phyloP scores from a whole-genome alignment of 2,888 invertebrate species.

The Pseudococcus jackbeardsleyi region DNA sequence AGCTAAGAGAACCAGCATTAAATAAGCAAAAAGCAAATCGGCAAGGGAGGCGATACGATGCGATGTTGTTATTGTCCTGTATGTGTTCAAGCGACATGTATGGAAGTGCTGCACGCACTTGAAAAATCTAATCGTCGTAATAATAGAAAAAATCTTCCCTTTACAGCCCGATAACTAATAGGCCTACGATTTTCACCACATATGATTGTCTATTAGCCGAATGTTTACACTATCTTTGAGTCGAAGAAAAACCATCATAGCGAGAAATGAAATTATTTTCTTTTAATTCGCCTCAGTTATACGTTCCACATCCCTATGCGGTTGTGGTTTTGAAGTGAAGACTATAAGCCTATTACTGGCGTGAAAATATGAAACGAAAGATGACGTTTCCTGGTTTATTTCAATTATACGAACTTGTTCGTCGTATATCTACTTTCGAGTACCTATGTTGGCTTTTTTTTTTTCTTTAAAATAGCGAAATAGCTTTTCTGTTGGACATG shows the following conservation, averaged over 20 bases:
- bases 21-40: constrained; percentile 39
- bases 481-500: background rate
- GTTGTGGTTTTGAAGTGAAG: background rate
- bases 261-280: constrained; percentile 38
- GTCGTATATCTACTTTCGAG: background rate
- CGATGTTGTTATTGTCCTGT: constrained; percentile 46
- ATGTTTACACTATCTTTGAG: constrained; percentile 22
- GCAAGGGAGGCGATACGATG: background rate
- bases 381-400: background rate
- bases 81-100: constrained; percentile 47
- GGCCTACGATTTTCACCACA: constrained; percentile 19
- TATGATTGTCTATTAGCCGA: constrained; percentile 55
- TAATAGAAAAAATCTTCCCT: constrained; percentile 53
- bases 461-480: background rate
- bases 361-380: background rate
- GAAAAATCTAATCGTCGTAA: constrained; percentile 50
- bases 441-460: background rate
- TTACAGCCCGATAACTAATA: constrained; percentile 32
- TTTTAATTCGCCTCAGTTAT: constrained; percentile 5
- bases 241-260: background rate
- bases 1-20: constrained; percentile 52
- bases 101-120: constrained; percentile 42
- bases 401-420: background rate
- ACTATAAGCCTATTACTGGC: background rate
- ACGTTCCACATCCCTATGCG: background rate